These are phyloP conservation scores for Aporophyla nigra DNA, from an alignment of 2,888 invertebrate genomes.

Conservation along the genomic window DNA sequence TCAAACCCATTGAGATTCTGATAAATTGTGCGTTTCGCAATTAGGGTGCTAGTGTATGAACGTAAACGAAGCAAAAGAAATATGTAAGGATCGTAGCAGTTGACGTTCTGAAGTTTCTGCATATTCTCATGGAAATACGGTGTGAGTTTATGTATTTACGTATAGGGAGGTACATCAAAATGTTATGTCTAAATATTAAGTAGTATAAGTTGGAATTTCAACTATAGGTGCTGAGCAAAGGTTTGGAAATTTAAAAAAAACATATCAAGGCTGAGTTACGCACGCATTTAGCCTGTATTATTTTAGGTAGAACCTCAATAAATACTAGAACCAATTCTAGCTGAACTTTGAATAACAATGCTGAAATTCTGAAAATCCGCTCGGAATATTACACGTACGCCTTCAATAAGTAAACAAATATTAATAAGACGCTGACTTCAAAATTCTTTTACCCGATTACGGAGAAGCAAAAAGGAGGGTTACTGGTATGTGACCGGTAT, in stretches of 20 bases:
- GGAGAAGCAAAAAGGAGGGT: too few species aligned
- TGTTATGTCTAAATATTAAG: neutral
- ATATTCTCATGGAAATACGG: neutral
- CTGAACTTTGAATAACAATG: conserved; percentile 10
- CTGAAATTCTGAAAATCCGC: conserved; percentile 3
- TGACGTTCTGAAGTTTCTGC: neutral
- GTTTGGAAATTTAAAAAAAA: neutral
- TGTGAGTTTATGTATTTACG: neutral
- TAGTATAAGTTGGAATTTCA: neutral
- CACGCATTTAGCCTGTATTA: neutral
- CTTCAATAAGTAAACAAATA: neutral
- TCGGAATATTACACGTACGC: neutral
- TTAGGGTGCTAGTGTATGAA: too few species aligned
- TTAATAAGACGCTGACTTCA: too few species aligned
- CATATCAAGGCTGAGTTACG: neutral
- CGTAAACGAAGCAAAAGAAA: neutral
- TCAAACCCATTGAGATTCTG: too few species aligned
- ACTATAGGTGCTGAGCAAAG: neutral
- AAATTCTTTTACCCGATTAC: too few species aligned
- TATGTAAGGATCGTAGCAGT: neutral
- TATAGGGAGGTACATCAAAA: neutral
- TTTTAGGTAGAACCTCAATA: conserved; percentile 10
- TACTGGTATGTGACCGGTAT: too few species aligned
- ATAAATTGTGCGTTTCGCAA: too few species aligned
- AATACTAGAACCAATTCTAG: conserved; percentile 7